Evolutionary conservation across 2,888 invertebrate genomes (phyloP), one percentile per base, ranked within the genome.

Genomic region (Terebella lapidaria): DNA sequence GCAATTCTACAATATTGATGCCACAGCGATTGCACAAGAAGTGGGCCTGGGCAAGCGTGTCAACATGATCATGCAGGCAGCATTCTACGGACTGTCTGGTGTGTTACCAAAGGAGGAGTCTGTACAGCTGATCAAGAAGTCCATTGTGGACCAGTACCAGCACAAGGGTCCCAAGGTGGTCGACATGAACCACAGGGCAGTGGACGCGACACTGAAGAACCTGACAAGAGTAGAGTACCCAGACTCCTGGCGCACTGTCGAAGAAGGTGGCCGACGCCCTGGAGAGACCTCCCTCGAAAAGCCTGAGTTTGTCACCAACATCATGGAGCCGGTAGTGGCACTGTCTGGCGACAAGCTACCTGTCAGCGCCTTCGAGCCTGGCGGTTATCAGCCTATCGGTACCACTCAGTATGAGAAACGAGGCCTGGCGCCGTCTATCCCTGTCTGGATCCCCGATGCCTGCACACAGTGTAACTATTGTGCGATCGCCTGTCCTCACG

Each of bases 381-480:
- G 67, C 29, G 68, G 68, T 27, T 64, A 65, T 53, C 61, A 61
- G 56, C 68, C 68, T 3, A 62, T 64, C 29, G 68, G 63, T 10
- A 67, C 67, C 1, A 46, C 65, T 5, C 27, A 59, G 54, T 66
- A 51, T 27, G 67, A 67, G 60, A 67, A 67, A 53, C 55, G 67
- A 56, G 65, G 67, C 49, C 65, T 67, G 28, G 67, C 67, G n/a
- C 65, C 65, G 3, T 46, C 58, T 29, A 62, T 67, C 28, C 67
- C 67, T 20, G 65, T 65, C 25, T 67, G 67, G 67, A 63, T 59
- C 52, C 63, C 67, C 10, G 67, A 67, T 35, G 57, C 56, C 28
- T 67, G 67, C 56, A 67, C 65, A 15, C 67, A 67, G 59, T 67
- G 67, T 56, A 67, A 67, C 58, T 66, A 66, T 57, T 67, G 67